Evolutionary conservation across 2,888 invertebrate species (phyloP).

Genomic region (Ametastegia equiseti): DNA sequence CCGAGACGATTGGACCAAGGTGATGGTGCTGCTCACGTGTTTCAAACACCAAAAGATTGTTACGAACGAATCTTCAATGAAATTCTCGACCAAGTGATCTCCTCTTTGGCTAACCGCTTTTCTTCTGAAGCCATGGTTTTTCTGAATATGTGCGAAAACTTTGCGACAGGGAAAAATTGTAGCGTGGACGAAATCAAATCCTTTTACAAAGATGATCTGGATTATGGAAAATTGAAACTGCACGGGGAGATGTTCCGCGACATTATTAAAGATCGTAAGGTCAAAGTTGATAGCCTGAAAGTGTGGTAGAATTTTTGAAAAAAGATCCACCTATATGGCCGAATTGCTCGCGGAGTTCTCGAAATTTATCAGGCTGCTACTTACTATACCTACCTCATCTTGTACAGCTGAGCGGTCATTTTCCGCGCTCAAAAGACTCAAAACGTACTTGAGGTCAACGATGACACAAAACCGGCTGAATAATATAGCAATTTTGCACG

Average conservation of each 20-base stretch:
- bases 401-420: constrained; percentile 53
- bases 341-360: constrained; percentile 45
- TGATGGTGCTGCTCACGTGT: constrained; percentile 18
- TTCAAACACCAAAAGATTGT: constrained; percentile 42
- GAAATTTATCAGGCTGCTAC: constrained; percentile 38
- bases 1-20: constrained; percentile 25
- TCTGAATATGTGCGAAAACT: constrained; percentile 44
- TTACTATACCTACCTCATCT: constrained; percentile 51
- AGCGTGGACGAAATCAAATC: not conserved
- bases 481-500: constrained; percentile 43
- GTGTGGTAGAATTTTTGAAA: constrained; percentile 27
- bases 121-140: constrained; percentile 32
- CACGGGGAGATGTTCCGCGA: constrained; percentile 44
- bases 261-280: constrained; percentile 26
- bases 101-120: constrained; percentile 45
- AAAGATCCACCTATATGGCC: constrained; percentile 27
- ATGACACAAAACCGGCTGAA: constrained; percentile 46
- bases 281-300: constrained; percentile 28
- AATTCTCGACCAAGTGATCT: constrained; percentile 46
- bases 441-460: constrained; percentile 51
- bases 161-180: no score
- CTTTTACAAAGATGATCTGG: constrained; percentile 33
- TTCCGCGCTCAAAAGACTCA: constrained; percentile 51
- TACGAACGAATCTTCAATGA: constrained; percentile 43
- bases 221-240: constrained; percentile 29